Base-by-base conservation (phyloP, 2,113 vertebrate genomes). In the Carassius gibelio region DNA sequence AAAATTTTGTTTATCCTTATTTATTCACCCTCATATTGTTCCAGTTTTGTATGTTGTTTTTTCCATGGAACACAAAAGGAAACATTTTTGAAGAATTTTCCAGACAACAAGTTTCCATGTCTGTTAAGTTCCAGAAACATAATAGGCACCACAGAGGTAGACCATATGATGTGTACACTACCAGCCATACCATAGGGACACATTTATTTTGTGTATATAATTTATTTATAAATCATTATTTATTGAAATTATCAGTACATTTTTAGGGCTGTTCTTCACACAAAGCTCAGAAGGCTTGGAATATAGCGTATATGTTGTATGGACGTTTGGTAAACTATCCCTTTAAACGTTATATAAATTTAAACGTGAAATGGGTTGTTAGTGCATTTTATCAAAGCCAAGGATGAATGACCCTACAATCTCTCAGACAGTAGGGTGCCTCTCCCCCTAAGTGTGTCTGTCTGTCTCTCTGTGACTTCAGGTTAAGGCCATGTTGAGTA, bases 401-500 rank as follows among this genome's bases (percentile, higher is more conserved):
- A 81, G 17, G 42, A 30, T 68, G 42, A 30, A 30, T 52, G 80
- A 52, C 42, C 45, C 80, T 69, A n/a, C 36, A 81, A 52, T 81
- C 80, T 81, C 61, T 50, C 61, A 68, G 83, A n/a, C 36, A 48
- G 69, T 1, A 66, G 59, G 36, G 72, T 62, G 55, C 42, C 71
- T 76, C 23, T 76, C 38, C 48, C 57, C 64, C 52, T 55, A 17
- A 36, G 69, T 8, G 11, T 74, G 57, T 81, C 62, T 84, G 88
- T 76, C 36, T 81, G 68, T 69, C 83, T 86, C 52, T 64, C 71
- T 88, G 92, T 94, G 95, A 94, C 91, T 93, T 95, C 93, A 91
- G 90, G 83, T 89, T 93, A 93, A 92, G 92, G 91, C 92, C 94
- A 93, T 92, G 93, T 90, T 90, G 93, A 92, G 92, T 93, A 96